Percentiles rank a stretch among this genome's conserved stretches.
These are phyloP conservation scores for Antrozous pallidus DNA, from an alignment of 2,797 vertebrate genomes.

Conservation along the genomic window DNA sequence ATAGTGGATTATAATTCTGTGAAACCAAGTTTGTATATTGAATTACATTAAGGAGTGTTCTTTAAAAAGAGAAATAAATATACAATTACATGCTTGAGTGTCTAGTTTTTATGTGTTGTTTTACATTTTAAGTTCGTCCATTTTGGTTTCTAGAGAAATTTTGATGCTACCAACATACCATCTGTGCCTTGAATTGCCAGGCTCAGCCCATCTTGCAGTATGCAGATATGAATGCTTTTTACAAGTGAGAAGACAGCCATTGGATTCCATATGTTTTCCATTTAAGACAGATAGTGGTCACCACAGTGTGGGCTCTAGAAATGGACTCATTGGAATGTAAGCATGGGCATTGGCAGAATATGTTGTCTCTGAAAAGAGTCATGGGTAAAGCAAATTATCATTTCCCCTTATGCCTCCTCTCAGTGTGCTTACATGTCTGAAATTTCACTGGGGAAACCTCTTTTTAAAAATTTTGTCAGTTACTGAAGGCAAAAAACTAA, in stretches of 20 bases:
- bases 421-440: background rate
- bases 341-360: slow-evolving; percentile 19
- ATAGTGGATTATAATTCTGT: slow-evolving; percentile 96
- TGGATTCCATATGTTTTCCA: background rate
- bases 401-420: background rate
- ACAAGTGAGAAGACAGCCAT: background rate
- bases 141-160: slow-evolving; percentile 24
- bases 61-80: slow-evolving; percentile 99
- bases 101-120: slow-evolving; percentile 84
- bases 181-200: background rate
- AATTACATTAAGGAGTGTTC: slow-evolving; percentile 96
- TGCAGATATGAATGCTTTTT: background rate
- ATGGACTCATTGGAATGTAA: slow-evolving; percentile 26
- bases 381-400: slow-evolving; percentile 26
- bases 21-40: slow-evolving; percentile 92
- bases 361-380: slow-evolving; percentile 27
- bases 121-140: slow-evolving; percentile 66
- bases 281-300: background rate
- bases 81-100: slow-evolving; percentile 87
- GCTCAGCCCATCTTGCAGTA: background rate
- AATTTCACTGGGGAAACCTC: slow-evolving; percentile 53
- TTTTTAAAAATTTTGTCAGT: slow-evolving; percentile 48
- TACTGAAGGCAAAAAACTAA: slow-evolving; percentile 16
- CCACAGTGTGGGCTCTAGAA: background rate
- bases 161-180: background rate